Evolutionary conservation across 2,888 invertebrate species (phyloP), one percentile per base, ranked within the genome.

Genomic region (Drosophila cognata): DNA sequence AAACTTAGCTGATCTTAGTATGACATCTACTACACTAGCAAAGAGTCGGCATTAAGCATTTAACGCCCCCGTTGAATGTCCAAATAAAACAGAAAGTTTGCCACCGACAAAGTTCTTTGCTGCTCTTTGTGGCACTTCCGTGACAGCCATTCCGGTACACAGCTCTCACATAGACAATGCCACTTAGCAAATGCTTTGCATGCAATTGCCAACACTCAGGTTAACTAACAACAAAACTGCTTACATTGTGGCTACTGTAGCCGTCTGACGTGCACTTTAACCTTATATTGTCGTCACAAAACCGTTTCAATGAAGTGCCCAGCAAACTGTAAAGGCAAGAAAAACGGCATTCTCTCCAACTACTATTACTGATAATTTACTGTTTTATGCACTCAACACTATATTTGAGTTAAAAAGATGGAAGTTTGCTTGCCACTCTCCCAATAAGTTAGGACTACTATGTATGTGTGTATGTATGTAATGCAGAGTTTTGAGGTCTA

Each of bases 71-170:
- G 46, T 62, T 62, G 31, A 57, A 61, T 43, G 35, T 33, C 50
- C 38, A 48, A 51, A 63, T 61, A 61, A 70, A 70, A 55, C 74
- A 65, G 58, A 46, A 65, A 64, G 65, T 38, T 74, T 78, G 76
- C 63, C 59, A 59, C 51, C 62, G 59, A 57, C 77, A 57, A 78
- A 74, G 74, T 74, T 74, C 46, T 41, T 11, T 46, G 48, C 33
- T 59, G 79, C 79, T 79, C 59, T 75, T 79, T 65, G 75, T 71
- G 75, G 71, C 61, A 77, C 77, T 75, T 77, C 77, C 77, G 79
- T 51, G 46, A 65, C 79, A 62, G 61, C 35, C 36, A 56, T 46
- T 65, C 53, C 74, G 63, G 59, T 56, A 43, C 56, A 64, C 46
- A 63, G 48, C 36, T 46, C 59, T n/a, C 25, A 51, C 13, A 51